Percentiles rank a stretch among this genome's conserved stretches.
These are phyloP conservation scores for Lipotes vexillifer DNA, from an alignment of 2,113 vertebrate genomes.

Conservation along the genomic window DNA sequence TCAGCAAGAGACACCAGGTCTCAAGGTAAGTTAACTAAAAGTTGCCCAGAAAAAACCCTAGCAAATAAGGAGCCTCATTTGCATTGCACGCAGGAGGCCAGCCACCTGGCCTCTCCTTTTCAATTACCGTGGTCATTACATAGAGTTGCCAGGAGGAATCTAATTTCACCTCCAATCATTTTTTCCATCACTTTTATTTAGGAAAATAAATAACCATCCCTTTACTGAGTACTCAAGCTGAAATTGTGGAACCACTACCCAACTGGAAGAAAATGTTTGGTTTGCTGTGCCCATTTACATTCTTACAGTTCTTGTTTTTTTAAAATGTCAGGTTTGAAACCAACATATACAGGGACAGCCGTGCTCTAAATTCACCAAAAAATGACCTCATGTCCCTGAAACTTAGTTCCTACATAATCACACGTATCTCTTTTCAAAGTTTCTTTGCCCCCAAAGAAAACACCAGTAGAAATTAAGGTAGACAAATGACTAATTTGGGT, in stretches of 20 bases:
- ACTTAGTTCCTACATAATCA: background rate
- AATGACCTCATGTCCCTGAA: background rate
- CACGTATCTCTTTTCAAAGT: background rate
- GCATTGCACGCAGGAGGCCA: background rate
- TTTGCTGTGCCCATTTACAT: background rate
- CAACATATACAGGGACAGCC: background rate
- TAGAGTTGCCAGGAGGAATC: conserved; percentile 41
- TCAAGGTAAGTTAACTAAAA: background rate
- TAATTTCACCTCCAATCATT: conserved; percentile 72
- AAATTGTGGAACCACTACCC: background rate
- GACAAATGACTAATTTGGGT: background rate
- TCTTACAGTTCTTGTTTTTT: background rate
- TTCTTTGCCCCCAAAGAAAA: background rate
- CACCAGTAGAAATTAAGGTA: background rate
- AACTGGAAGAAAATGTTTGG: background rate
- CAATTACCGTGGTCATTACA: conserved; percentile 1
- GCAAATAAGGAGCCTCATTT: background rate
- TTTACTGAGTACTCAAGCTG: background rate
- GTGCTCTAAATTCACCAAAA: background rate
- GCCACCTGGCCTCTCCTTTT: background rate
- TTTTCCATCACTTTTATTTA: conserved; percentile 68
- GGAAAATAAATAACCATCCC: conserved; percentile 27
- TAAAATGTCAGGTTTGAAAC: background rate
- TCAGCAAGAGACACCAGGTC: background rate
- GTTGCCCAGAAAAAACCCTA: background rate